Evolutionary conservation across 2,113 vertebrate species (phyloP), one percentile per base, ranked within the genome.

Genomic region (Aptenodytes patagonicus): DNA sequence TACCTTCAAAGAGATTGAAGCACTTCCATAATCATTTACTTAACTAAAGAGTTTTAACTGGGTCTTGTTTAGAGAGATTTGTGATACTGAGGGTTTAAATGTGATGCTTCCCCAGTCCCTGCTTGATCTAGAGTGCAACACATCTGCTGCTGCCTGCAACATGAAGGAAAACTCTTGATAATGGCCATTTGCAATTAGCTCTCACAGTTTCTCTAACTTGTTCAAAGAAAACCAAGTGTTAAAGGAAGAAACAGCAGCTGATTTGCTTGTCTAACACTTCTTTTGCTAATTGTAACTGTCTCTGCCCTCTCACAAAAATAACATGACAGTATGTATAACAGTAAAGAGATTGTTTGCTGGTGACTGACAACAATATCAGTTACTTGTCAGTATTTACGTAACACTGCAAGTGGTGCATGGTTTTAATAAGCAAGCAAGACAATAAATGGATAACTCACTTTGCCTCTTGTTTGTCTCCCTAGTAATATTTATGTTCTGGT

Each of bases 151-250:
- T 97, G 73, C 71, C 98, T 98, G 90, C 95, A 98, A 85, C 98
- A 95, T 98, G 96, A 98, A 97, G 96, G 91, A 90, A 97, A 94
- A 95, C 81, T 93, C 34, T 90, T 94, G 28, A 62, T 91, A 96
- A 79, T 60, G 55, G 49, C 78, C 81, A 66, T 89, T 97, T 97
- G 97, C 97, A 98, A 98, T 98, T 99, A 98, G 87, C 95, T 89
- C 83, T 98, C 98, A 93, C 97, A 88, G 94, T 96, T 97, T 97
- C 83, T 98, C 93, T 97, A 96, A 84, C 38, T 93, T 47, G 73
- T 88, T 98, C 98, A 96, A 80, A 94, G 97, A 92, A 98, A 92
- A 83, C 5, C 40, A 91, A 61, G 26, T 65, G 46, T 93, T 95
- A 73, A 96, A 95, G 89, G 69, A 97, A 96, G 76, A 84, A 96